Percentiles rank a stretch among this genome's conserved stretches.
Evolutionary conservation across 2,888 invertebrate species (phyloP).

Genomic region (Cheilosia vulpina): DNA sequence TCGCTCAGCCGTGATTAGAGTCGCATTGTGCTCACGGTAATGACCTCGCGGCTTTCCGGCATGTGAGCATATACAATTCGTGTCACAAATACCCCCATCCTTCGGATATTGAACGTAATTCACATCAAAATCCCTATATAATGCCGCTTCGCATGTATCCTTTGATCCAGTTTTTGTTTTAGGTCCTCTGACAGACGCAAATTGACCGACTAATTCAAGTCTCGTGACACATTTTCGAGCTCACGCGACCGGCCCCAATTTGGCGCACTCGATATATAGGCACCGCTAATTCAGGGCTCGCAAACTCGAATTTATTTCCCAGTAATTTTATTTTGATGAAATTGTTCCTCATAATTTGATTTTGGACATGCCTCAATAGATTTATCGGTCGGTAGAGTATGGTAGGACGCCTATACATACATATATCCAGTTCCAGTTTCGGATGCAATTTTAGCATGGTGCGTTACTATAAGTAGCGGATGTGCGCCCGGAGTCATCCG

Average conservation of each 20-base stretch:
- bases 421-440: neutral
- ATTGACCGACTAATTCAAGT: conserved; percentile 58
- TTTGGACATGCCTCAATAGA: conserved; percentile 54
- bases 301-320: conserved; percentile 65
- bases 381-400: conserved; percentile 25
- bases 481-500: neutral
- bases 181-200: conserved; percentile 32
- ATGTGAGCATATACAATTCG: conserved; percentile 39
- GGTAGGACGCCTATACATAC: too few species aligned
- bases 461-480: neutral
- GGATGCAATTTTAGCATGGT: neutral
- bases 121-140: conserved; percentile 49
- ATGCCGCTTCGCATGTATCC: conserved; percentile 38
- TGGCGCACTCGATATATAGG: conserved; percentile 26
- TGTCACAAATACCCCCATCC: conserved; percentile 18
- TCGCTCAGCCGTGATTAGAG: conserved; percentile 67
- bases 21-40: conserved; percentile 65
- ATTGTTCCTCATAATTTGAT: conserved; percentile 71
- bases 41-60: conserved; percentile 62
- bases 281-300: conserved; percentile 60
- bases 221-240: conserved; percentile 48
- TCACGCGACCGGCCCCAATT: neutral
- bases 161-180: conserved; percentile 51
- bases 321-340: conserved; percentile 73
- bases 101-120: conserved; percentile 45